Conservation (phyloP, 2,888 invertebrate species). For the Drosophila antonietae region DNA sequence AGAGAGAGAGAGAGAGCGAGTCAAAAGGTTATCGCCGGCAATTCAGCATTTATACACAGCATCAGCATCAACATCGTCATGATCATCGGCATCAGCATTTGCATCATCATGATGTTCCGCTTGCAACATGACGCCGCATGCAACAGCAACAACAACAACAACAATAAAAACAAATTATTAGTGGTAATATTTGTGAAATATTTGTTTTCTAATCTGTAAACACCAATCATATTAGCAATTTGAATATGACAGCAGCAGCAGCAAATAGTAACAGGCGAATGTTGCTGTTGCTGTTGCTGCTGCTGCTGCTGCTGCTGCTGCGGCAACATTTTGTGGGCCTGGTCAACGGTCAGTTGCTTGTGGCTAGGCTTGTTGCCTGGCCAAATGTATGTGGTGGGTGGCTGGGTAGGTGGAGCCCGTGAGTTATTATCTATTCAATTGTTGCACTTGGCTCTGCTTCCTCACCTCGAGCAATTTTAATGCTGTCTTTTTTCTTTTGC, state of each 20-base stretch:
- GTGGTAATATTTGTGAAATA: slow-evolving; percentile 83
- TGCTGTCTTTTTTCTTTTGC: slow-evolving; percentile 30
- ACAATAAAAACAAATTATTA: slow-evolving; percentile 69
- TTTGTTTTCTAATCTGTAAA: slow-evolving; percentile 84
- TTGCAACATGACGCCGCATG: slow-evolving; percentile 57
- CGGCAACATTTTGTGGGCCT: slow-evolving; percentile 37
- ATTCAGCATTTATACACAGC: slow-evolving; percentile 67
- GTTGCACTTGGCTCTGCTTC: slow-evolving; percentile 71
- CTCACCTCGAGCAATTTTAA: slow-evolving; percentile 45
- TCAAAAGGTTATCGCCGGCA: slow-evolving; percentile 83
- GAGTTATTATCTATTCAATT: slow-evolving; percentile 84
- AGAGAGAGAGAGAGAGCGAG: slow-evolving; percentile 48
- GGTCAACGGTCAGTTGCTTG: slow-evolving; percentile 69
- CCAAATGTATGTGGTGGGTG: slow-evolving; percentile 58
- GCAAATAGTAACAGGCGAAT: slow-evolving; percentile 74
- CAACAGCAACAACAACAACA: slow-evolving; percentile 18
- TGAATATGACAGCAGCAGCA: slow-evolving; percentile 80
- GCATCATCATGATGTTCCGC: slow-evolving; percentile 41
- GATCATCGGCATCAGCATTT: slow-evolving; percentile 50
- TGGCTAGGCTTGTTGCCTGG: slow-evolving; percentile 50
- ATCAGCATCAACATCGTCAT: slow-evolving; percentile 52
- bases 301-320: slow-evolving; percentile 23
- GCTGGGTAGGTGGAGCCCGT: slow-evolving; percentile 80
- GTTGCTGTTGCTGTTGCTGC: slow-evolving; percentile 37
- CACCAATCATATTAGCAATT: slow-evolving; percentile 84